Conservation (phyloP, 37 sponge, comb jelly and placozoan species). For the Crambe crambe region DNA sequence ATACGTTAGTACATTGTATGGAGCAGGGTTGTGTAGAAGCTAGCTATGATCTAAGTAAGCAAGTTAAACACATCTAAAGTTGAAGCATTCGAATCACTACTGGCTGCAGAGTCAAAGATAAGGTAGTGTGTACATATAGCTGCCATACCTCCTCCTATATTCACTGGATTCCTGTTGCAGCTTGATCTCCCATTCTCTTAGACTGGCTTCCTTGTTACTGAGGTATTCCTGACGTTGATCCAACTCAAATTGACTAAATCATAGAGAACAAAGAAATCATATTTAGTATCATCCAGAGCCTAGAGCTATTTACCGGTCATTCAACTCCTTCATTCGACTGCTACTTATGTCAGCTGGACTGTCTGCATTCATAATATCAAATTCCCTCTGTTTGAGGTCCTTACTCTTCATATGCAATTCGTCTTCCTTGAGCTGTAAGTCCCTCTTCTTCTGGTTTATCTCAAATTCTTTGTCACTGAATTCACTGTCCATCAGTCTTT, state of each 20-base stretch:
- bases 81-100: no score
- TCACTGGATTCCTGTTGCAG: neutral
- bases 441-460: neutral
- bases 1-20: no score
- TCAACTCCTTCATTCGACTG: slow-evolving; percentile 14
- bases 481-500: slow-evolving; percentile 3
- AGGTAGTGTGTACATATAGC: no score
- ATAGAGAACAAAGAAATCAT: no score
- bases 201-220: neutral
- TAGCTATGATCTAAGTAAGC: no score
- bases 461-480: slow-evolving; percentile 12
- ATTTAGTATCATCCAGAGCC: no score
- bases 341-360: slow-evolving; percentile 8
- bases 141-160: neutral
- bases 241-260: neutral
- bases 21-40: no score
- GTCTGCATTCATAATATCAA: neutral
- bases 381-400: slow-evolving; percentile 9
- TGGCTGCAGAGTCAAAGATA: no score
- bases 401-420: slow-evolving; percentile 7
- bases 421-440: slow-evolving; percentile 13
- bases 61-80: no score
- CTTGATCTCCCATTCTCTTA: neutral
- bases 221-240: neutral
- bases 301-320: slow-evolving; percentile 3